These are phyloP conservation scores for Crotalus helleri DNA, from an alignment of 2,113 vertebrate species.

Conservation along the genomic window DNA sequence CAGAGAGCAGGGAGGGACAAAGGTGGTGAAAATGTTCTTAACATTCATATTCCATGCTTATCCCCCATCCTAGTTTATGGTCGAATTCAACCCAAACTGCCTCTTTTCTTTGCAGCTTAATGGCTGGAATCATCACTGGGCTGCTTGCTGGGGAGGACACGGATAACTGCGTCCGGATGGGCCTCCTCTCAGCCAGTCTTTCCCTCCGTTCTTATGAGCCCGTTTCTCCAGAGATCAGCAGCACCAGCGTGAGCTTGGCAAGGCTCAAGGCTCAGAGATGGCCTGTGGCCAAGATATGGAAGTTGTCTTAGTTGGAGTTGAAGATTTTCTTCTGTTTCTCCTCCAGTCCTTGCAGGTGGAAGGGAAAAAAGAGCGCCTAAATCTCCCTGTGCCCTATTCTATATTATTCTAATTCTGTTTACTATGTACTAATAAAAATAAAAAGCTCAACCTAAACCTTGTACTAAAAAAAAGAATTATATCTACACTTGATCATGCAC, in stretches of 20 bases:
- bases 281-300: constrained; percentile 61
- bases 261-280: constrained; percentile 61
- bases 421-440: not conserved
- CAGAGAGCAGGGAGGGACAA: not conserved
- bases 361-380: not conserved
- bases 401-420: not conserved
- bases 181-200: constrained; percentile 75
- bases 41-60: not conserved
- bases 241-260: constrained; percentile 64
- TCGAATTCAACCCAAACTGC: not conserved
- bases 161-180: constrained; percentile 76
- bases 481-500: not conserved
- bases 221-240: constrained; percentile 68
- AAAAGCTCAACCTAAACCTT: not conserved
- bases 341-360: not conserved
- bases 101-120: constrained; percentile 71
- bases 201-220: constrained; percentile 75
- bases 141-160: constrained; percentile 72
- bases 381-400: not conserved
- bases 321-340: not conserved
- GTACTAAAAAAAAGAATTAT: not conserved
- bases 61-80: not conserved
- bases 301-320: constrained; percentile 25
- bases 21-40: not conserved
- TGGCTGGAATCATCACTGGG: constrained; percentile 81